Percentiles rank a stretch among this genome's conserved stretches.
Conservation (phyloP, 2,113 vertebrate species). For the Cochlearius cochlearius region DNA sequence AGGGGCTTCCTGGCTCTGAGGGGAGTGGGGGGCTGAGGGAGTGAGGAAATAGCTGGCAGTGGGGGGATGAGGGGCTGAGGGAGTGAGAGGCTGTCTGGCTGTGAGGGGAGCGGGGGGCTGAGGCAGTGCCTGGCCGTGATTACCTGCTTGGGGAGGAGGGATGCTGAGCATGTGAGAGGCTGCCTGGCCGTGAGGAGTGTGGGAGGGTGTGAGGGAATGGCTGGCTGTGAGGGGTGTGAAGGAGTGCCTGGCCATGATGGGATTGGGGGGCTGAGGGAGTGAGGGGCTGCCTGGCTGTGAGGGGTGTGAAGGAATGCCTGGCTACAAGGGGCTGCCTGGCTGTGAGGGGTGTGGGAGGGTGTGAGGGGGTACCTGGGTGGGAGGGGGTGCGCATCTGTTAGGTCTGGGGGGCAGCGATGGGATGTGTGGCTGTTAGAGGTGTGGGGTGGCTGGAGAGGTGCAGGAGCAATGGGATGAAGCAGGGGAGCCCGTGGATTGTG, state of each 20-base stretch:
- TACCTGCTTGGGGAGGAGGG: no score
- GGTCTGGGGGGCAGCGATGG: neutral
- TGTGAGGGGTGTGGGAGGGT: neutral
- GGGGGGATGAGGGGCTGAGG: neutral
- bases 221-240: neutral
- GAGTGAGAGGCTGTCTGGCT: no score
- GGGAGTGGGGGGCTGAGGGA: no score
- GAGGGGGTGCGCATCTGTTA: neutral
- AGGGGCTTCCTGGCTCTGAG: no score
- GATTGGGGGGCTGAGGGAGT: neutral
- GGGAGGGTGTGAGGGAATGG: no score
- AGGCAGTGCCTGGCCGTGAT: no score
- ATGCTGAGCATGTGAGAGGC: no score
- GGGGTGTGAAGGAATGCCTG: no score
- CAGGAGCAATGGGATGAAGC: neutral
- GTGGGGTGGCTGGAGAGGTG: neutral
- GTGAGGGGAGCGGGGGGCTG: no score
- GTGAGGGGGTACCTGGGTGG: no score
- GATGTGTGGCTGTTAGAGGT: neutral
- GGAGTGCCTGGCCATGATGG: no score
- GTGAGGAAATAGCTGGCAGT: neutral
- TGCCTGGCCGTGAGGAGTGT: neutral
- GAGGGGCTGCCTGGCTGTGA: neutral
- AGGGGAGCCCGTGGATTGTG: fast-evolving
- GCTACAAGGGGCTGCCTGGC: no score